A percentile compares a stretch with the other conserved stretches of the same genome.
These are phyloP conservation scores for Chaenocephalus aceratus DNA, from an alignment of 2,113 vertebrate genomes.

Conservation along the genomic window DNA sequence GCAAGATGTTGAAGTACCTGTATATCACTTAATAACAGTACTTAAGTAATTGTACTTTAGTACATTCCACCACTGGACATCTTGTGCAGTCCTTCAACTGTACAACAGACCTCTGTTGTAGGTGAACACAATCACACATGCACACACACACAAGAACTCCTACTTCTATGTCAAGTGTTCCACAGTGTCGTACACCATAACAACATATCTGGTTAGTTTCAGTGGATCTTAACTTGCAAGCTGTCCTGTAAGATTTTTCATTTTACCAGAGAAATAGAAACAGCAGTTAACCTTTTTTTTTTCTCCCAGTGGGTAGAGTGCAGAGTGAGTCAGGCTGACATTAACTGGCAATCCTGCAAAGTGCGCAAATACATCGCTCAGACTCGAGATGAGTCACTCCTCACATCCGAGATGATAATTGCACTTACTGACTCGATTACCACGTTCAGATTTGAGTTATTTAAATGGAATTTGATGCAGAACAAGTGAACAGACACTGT, in stretches of 20 bases:
- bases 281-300: conserved; percentile 35
- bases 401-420: conserved; percentile 62
- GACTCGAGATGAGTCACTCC: conserved; percentile 65
- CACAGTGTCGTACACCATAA: no score
- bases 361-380: conserved; percentile 49
- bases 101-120: conserved; percentile 2
- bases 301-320: conserved; percentile 59
- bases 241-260: conserved; percentile 30
- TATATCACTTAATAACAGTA: no score
- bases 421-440: conserved; percentile 58
- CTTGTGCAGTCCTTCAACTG: conserved; percentile 2
- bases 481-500: conserved; percentile 1
- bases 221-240: conserved; percentile 15
- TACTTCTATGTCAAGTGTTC: neutral
- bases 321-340: conserved; percentile 69
- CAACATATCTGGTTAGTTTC: neutral
- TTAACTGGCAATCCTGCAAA: conserved; percentile 55
- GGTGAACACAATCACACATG: conserved; percentile 4
- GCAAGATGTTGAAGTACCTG: no score
- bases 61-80: neutral
- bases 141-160: neutral
- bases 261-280: conserved; percentile 38
- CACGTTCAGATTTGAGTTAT: conserved; percentile 53
- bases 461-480: conserved; percentile 33
- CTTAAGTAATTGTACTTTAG: no score